These are phyloP conservation scores for Cybosia mesomella DNA, from an alignment of 2,888 invertebrate species.

Conservation along the genomic window DNA sequence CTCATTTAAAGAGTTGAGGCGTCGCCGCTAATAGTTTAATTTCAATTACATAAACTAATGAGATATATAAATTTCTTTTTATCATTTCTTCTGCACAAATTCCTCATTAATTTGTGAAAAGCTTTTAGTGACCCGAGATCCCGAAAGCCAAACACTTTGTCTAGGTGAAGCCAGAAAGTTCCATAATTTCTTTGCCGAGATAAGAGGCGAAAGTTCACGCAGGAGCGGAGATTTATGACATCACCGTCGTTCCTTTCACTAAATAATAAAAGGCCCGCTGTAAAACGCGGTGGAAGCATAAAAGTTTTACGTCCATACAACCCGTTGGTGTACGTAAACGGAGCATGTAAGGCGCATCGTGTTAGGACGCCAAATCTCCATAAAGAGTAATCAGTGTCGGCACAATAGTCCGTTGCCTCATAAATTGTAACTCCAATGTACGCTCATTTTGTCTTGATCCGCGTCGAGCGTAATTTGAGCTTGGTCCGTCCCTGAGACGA, in stretches of 20 bases:
- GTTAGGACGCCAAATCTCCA: slow-evolving; percentile 80
- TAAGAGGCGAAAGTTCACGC: slow-evolving; percentile 87
- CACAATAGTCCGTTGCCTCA: slow-evolving; percentile 74
- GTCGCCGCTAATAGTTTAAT: slow-evolving; percentile 27
- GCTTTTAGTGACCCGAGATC: slow-evolving; percentile 81
- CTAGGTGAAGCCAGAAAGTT: slow-evolving; percentile 85
- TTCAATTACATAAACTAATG: slow-evolving; percentile 46
- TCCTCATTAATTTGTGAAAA: slow-evolving; percentile 78
- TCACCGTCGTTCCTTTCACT: slow-evolving; percentile 86
- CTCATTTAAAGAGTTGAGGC: slow-evolving; percentile 31
- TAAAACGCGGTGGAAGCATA: slow-evolving; percentile 85
- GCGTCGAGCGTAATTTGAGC: slow-evolving; percentile 45
- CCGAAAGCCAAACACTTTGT: slow-evolving; percentile 86
- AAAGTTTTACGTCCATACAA: slow-evolving; percentile 86
- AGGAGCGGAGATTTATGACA: slow-evolving; percentile 87
- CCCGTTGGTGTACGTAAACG: slow-evolving; percentile 81
- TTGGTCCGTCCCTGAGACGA: slow-evolving; percentile 35
- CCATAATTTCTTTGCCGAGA: slow-evolving; percentile 86
- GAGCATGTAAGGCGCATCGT: slow-evolving; percentile 71
- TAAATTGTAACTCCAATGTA: slow-evolving; percentile 75
- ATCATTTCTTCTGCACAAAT: slow-evolving; percentile 60
- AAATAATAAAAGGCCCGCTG: slow-evolving; percentile 86
- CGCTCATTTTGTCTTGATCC: slow-evolving; percentile 62
- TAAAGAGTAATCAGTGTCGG: slow-evolving; percentile 83
- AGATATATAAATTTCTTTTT: slow-evolving; percentile 52